Conservation (phyloP, 1,140 invertebrate species). For the Apocrypta bakeri region DNA sequence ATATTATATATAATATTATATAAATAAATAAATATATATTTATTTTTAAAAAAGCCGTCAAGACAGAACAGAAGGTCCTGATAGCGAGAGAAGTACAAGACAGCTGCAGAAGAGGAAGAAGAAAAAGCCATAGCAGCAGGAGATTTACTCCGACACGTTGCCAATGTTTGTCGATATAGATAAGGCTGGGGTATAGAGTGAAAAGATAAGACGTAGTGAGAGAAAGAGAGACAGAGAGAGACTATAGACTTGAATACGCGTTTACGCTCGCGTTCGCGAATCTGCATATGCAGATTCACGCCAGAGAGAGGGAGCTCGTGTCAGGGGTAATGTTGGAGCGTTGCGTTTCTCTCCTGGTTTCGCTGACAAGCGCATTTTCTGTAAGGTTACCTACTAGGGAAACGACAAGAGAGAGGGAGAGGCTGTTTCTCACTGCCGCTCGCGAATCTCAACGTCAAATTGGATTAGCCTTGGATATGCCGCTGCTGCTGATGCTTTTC, state of each 20-base stretch:
- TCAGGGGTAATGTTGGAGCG: constrained; percentile 31
- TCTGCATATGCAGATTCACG: neutral
- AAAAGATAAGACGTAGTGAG: neutral
- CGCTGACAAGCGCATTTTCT: constrained; percentile 49
- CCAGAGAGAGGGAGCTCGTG: constrained; percentile 6
- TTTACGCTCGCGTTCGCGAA: neutral
- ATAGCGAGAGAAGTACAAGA: neutral
- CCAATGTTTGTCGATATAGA: constrained; percentile 57
- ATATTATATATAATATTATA: no score
- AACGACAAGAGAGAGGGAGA: neutral
- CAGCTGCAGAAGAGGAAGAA: neutral
- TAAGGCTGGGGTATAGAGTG: neutral
- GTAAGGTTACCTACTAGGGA: constrained; percentile 12
- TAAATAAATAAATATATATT: no score
- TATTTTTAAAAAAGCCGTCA: neutral
- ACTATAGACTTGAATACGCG: neutral
- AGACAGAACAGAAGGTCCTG: neutral
- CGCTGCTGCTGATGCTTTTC: neutral
- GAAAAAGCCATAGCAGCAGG: neutral
- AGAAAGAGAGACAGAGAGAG: constrained; percentile 44
- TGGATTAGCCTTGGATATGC: constrained; percentile 6
- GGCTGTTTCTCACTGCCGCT: neutral
- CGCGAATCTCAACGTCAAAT: constrained; percentile 38
- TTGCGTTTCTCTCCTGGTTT: constrained; percentile 16
- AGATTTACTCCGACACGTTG: constrained; percentile 60